Evolutionary conservation across 2,888 invertebrate species (phyloP).

Genomic region (Tolmerus cingulatus): DNA sequence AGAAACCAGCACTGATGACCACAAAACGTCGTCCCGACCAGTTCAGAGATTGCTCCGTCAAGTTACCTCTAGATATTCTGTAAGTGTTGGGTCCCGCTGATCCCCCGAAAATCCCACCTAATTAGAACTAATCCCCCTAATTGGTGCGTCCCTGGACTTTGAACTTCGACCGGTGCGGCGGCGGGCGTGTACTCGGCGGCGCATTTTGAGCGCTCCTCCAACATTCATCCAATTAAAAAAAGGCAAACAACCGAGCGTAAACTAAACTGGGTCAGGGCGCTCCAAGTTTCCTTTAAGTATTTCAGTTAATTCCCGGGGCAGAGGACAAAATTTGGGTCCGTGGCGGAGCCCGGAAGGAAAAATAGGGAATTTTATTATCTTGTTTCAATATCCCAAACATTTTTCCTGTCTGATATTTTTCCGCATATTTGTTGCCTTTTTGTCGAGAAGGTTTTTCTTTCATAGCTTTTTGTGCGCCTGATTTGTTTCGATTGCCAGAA

Average conservation of each 20-base stretch:
- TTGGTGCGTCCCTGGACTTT: not conserved
- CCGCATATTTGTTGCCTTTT: not conserved
- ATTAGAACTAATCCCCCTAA: not conserved
- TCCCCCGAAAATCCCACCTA: not conserved
- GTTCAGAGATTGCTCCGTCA: conserved; percentile 63
- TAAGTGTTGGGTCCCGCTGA: conserved; percentile 49
- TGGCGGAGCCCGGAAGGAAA: not conserved
- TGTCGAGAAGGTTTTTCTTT: not conserved
- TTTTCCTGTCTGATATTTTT: not conserved
- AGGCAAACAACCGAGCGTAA: not conserved
- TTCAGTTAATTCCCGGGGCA: not conserved
- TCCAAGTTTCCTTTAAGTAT: not conserved
- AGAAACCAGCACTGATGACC: conserved; percentile 50
- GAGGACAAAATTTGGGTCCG: not conserved
- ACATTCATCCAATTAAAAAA: not conserved
- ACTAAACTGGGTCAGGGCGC: not conserved
- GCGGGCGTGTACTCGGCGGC: not conserved
- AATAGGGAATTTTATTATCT: not conserved
- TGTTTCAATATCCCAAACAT: not conserved
- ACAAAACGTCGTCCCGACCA: conserved; percentile 53
- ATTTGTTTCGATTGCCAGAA: not conserved
- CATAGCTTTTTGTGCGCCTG: not conserved
- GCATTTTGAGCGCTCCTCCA: not conserved
- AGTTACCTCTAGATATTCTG: conserved; percentile 64
- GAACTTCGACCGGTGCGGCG: not conserved